Evolutionary conservation across 2,113 vertebrate species (phyloP), one percentile per base, ranked within the genome.

Genomic region (Oreochromis tanganicae): DNA sequence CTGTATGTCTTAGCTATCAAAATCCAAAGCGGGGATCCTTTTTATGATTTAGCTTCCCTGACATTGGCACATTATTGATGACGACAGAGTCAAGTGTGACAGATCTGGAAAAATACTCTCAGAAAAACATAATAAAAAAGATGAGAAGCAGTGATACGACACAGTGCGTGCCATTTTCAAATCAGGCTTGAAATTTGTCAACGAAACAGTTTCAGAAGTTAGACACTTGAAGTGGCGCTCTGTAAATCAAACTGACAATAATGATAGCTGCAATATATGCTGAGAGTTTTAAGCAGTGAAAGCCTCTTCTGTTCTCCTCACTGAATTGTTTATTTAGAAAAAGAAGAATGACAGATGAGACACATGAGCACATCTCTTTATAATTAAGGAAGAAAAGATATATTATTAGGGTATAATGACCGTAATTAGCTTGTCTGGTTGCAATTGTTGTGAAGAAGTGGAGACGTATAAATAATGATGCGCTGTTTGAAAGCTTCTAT

Each of bases 1-100:
- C 36, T 43, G n/a, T 81, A 46, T 85, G 54, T 13, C 84, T 29
- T 52, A 80, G 61, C 82, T 89, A 89, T 90, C 87, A 66, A 57
- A 78, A 48, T 41, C 73, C 68, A 68, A 27, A 54, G 56, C 17
- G 5, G 43, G 56, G 27, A 59, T 55, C 34, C 43, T 50, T 86
- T 36, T 89, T 86, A 54, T 92, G 87, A 92, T 91, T 83, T 63
- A 89, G 83, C 43, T 85, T 52, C 50, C 10, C 63, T 85, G 81
- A 86, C 78, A 86, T 83, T 84, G 84, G 27, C 59, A 52, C 83
- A 52, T 80, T 80, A 87, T 79, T 50, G 75, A 91, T 90, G 92
- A 88, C n/a, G 34, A 82, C 7, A 4, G 48, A 79, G 78, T 61
- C 66, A 59, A 50, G 29, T 9, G 73, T 5, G 17, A 46, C 43